Base-by-base conservation (phyloP, 1,140 invertebrate species). In the Harlomillsia oculata region DNA sequence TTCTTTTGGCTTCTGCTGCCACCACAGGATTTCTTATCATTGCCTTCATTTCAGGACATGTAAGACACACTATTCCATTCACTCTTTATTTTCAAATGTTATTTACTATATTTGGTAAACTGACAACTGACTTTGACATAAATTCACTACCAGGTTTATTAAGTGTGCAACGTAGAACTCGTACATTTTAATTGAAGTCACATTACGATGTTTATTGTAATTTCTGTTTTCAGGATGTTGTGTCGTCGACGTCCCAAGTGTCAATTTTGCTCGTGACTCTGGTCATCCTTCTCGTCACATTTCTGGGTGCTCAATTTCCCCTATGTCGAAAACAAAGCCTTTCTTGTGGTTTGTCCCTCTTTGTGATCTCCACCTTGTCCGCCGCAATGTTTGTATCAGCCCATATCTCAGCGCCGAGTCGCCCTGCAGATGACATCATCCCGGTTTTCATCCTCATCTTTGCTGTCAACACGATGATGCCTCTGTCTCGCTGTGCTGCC, bases 361-460 rank as follows among this genome's bases (percentile, higher is more conserved):
- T 60, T 5, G 68, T 66, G 6, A 69, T 68, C 63, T 44, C 63
- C 2, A 56, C 65, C 0, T 26, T 65, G 0, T 54, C 56, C 1
- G 52, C 64, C 6, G 56, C 64, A 1, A 50, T 67, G 4, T 68
- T 63, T 53, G 29, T 65, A 29, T 63, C 46, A 39, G 59, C 53
- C 8, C 50, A 60, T 53, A 55, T 41, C 20, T 46, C 26, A 25
- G 37, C 8, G 18, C 53, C 51, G 16, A 61, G 34, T 26, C 48
- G 48, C 20, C 63, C 63, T 16, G 63, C 66, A 0, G 68, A 69
- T 53, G 64, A 67, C 45, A 60, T 65, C 9, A 62, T 68, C 21
- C 59, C 62, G 8, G 60, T 69, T 3, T 70, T 70, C 44, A 66
- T 69, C 37, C 61, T 67, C 5, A 65, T 70, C n/a, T 69, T 71